These are phyloP conservation scores for Ceyx erithaca DNA, from an alignment of 2,797 vertebrate species.

Conservation along the genomic window DNA sequence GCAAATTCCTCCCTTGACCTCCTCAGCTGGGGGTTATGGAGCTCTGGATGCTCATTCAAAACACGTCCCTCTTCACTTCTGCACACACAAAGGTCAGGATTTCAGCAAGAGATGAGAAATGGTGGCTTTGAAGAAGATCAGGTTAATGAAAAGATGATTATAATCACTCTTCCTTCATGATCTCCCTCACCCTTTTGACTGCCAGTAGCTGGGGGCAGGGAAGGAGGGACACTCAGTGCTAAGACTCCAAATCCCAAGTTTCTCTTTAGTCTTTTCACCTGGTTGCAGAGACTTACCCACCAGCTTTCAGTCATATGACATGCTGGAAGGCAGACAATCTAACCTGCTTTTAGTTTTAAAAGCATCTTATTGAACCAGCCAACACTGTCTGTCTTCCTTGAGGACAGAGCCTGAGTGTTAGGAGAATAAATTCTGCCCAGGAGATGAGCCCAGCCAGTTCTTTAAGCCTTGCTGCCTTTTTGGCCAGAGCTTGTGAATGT, in stretches of 20 bases:
- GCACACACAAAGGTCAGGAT: not conserved
- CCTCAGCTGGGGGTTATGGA: not conserved
- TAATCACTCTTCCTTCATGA: not conserved
- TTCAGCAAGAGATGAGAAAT: not conserved
- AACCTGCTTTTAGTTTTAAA: conserved; percentile 1
- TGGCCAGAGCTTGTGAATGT: not conserved
- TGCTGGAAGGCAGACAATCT: not conserved
- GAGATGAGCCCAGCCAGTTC: not conserved
- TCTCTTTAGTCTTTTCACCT: not conserved
- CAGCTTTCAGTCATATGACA: not conserved
- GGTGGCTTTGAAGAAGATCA: not conserved
- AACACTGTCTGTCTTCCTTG: not conserved
- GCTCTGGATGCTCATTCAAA: not conserved
- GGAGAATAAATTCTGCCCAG: not conserved
- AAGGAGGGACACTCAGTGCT: not conserved
- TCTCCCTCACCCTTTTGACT: not conserved
- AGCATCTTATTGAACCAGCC: not conserved
- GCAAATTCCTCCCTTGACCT: not conserved
- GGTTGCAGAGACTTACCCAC: not conserved
- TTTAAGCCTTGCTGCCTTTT: not conserved
- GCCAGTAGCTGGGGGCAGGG: not conserved
- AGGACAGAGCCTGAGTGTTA: not conserved
- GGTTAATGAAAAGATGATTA: not conserved
- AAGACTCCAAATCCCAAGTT: not conserved
- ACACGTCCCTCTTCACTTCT: not conserved